Conservation (phyloP, 30 jellyfish, hydroid and myxozoan genomes). For the Mastigias papua region DNA sequence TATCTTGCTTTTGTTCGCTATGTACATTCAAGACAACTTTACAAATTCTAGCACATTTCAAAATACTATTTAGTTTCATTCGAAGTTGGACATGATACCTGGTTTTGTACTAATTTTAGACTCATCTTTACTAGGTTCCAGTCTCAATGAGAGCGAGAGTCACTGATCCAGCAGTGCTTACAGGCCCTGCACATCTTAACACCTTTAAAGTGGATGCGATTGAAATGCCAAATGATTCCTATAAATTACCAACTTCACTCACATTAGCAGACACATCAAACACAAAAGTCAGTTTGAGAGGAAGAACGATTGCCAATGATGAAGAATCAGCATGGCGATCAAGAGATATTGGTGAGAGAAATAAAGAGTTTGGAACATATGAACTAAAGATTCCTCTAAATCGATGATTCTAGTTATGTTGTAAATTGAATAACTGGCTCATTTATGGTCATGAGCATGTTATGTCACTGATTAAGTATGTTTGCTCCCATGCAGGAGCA, state of each 20-base stretch:
- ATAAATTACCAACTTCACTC: conserved; percentile 21
- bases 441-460: no score
- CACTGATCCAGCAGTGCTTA: conserved; percentile 63
- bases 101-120: not conserved
- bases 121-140: conserved; percentile 40
- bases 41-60: no score
- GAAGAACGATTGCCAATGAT: not conserved
- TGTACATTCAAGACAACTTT: no score
- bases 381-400: conserved; percentile 58
- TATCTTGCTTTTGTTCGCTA: no score
- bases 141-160: conserved; percentile 78
- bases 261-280: conserved; percentile 49
- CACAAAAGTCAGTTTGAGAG: conserved; percentile 52
- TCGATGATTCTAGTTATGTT: not conserved
- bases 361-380: conserved; percentile 36
- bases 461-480: no score
- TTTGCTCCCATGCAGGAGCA: no score
- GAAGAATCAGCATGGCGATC: not conserved
- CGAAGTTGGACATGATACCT: no score
- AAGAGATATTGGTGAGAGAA: not conserved
- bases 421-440: not conserved
- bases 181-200: conserved; percentile 70
- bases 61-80: not conserved
- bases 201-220: conserved; percentile 41
- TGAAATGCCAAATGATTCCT: conserved; percentile 54